Evolutionary conservation across 1,140 invertebrate genomes (phyloP), one percentile per base, ranked within the genome.

Genomic region (Zaprionus ornatus): DNA sequence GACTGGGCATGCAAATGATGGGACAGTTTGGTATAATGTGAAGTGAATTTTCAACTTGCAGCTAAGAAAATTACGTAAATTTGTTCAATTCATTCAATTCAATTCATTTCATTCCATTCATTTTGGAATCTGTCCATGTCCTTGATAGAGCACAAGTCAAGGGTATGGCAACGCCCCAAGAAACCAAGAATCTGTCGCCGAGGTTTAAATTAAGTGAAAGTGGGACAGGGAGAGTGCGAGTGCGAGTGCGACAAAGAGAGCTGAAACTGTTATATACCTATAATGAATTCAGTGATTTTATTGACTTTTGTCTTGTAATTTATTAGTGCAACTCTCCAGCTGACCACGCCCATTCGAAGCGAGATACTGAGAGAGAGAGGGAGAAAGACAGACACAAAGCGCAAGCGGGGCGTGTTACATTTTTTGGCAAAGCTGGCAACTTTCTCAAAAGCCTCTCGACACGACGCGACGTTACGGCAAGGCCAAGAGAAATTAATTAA

Each of bases 251-350:
- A 54, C 32, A 37, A 29, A 50, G 13, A 50, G 13, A 4, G 17
- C 9, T 29, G 21, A 56, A 21, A 25, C 17, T 48, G 17, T 6
- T 65, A 23, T 40, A 56, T 52, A 45, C 60, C 63, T 63, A 80
- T 85, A 85, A 86, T 87, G 84, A 84, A 84, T 88, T 88, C 84
- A 80, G 64, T 90, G 84, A 88, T 88, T 88, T 88, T 88, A 88
- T 88, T 88, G 84, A 88, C 84, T 88, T 90, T 88, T 84, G 74
- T 83, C 61, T 70, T 83, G 84, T 88, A 88, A 88, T 88, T 88
- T 88, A 88, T 88, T 88, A 80, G 83, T 74, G 32, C 37, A 66
- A 69, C 42, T 62, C 59, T 17, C n/a, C 54, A 21, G 35, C 25
- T 37, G 72, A 57, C 66, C 64, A 85, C 82, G 79, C 83, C 83